Evolutionary conservation across 2,797 vertebrate species (phyloP).

Genomic region (Alca torda): DNA sequence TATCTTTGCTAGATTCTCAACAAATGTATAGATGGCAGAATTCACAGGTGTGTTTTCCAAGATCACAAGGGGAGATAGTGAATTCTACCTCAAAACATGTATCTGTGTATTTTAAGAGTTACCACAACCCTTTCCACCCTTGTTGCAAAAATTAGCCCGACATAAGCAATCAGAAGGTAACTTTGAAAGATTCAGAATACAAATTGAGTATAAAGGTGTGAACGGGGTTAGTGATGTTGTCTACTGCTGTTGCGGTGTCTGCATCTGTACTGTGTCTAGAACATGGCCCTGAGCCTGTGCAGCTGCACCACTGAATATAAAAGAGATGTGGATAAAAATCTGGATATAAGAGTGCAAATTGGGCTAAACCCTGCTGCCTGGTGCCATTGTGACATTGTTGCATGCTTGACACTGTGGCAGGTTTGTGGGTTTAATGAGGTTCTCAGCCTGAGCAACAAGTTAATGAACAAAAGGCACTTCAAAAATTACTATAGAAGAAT

Average conservation of each 20-base stretch:
- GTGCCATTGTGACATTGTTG: not conserved
- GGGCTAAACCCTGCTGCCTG: not conserved
- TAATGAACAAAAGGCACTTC: not conserved
- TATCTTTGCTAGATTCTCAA: not conserved
- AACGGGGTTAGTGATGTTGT: not conserved
- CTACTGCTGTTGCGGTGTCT: not conserved
- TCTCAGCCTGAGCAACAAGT: not conserved
- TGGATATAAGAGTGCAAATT: not conserved
- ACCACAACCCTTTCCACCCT: not conserved
- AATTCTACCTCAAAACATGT: not conserved
- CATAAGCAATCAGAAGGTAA: not conserved
- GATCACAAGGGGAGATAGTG: not conserved
- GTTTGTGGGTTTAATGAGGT: slow-evolving; percentile 3
- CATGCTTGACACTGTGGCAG: not conserved
- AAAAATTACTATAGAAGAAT: not conserved
- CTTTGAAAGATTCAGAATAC: not conserved
- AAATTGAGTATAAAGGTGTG: not conserved
- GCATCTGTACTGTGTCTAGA: not conserved
- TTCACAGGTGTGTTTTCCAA: not conserved
- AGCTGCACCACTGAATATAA: not conserved
- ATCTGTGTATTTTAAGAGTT: not conserved
- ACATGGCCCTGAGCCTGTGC: not conserved
- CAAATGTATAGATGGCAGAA: not conserved
- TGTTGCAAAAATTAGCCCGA: not conserved
- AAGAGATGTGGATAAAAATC: slow-evolving; percentile 1